These are phyloP conservation scores for Aromia moschata DNA, from an alignment of 2,888 invertebrate species.

Conservation along the genomic window DNA sequence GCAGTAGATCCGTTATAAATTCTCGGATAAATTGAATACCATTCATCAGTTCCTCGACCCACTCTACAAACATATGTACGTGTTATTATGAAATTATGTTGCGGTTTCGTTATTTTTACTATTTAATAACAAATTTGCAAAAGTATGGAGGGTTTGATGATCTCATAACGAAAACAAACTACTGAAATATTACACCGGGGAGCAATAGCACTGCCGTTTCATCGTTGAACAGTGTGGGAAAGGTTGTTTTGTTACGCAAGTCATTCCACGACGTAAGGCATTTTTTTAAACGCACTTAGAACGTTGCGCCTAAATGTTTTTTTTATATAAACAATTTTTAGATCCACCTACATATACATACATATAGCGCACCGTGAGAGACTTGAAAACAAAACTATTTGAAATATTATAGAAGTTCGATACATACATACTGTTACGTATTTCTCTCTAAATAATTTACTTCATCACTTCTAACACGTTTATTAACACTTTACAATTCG, in stretches of 20 bases:
- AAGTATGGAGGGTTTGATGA: constrained; percentile 37
- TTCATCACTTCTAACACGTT: no score
- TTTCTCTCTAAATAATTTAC: no score
- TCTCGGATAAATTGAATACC: constrained; percentile 15
- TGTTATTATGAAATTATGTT: constrained; percentile 20
- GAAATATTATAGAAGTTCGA: no score
- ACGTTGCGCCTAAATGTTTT: no score
- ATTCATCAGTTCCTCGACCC: constrained; percentile 22
- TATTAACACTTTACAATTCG: no score
- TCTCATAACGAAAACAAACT: constrained; percentile 37
- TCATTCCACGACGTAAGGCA: background rate
- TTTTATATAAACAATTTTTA: no score
- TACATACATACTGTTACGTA: no score
- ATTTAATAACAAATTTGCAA: constrained; percentile 30
- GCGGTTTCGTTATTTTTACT: constrained; percentile 22
- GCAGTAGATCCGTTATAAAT: constrained; percentile 1
- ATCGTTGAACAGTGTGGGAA: constrained; percentile 37
- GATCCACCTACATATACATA: no score
- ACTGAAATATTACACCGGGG: constrained; percentile 42
- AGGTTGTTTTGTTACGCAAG: constrained; percentile 16
- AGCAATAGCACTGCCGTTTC: constrained; percentile 39
- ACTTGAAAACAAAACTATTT: no score
- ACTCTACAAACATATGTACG: constrained; percentile 11
- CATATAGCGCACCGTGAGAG: no score
- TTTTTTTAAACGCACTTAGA: no score